These are phyloP conservation scores for Formicarius rufipectus DNA, from an alignment of 2,113 vertebrate genomes.

Conservation along the genomic window DNA sequence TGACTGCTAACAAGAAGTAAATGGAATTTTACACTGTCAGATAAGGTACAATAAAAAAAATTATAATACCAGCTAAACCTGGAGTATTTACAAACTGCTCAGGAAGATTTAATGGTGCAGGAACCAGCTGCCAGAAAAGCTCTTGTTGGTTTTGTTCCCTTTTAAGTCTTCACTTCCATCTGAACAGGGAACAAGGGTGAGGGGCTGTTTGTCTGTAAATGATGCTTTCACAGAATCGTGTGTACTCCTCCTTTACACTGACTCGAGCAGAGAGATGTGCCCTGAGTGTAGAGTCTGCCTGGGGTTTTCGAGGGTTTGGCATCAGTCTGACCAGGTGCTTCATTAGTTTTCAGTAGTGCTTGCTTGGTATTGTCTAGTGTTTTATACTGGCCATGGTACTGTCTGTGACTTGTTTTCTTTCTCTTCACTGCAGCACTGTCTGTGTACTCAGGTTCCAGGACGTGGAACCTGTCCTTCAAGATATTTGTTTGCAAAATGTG, in stretches of 20 bases:
- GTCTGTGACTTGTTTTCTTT: not conserved
- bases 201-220: not conserved
- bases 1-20: not conserved
- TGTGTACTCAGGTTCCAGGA: not conserved
- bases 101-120: not conserved
- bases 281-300: accelerated
- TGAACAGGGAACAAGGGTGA: not conserved
- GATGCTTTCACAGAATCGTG: not conserved
- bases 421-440: not conserved
- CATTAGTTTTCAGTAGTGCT: not conserved
- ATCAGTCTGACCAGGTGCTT: not conserved
- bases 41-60: not conserved
- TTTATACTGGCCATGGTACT: not conserved
- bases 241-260: not conserved
- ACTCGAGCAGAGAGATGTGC: not conserved
- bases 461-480: not conserved
- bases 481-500: not conserved
- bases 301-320: not conserved
- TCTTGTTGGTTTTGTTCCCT: not conserved
- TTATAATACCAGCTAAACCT: not conserved
- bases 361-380: not conserved
- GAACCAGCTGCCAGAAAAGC: not conserved
- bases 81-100: not conserved
- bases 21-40: not conserved
- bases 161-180: not conserved